Evolutionary conservation across 1,140 invertebrate species (phyloP), one percentile per base, ranked within the genome.

Genomic region (Tyrophagus putrescentiae): DNA sequence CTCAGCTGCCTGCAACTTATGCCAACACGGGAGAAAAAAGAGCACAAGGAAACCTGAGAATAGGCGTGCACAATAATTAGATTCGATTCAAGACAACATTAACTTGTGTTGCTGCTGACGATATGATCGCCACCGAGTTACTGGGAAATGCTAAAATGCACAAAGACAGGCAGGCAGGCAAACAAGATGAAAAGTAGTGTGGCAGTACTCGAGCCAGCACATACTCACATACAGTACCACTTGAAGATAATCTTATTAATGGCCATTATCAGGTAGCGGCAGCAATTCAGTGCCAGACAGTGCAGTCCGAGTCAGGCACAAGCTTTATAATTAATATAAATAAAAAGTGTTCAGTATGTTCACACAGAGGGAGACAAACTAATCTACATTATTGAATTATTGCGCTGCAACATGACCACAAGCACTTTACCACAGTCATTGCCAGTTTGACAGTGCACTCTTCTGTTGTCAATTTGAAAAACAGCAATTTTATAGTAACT

Each of bases 391-490:
- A 48, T 48, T 48, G 18, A 7, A 7, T 6, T 7, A 48, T 48
- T 6, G 45, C n/a, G n/a, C n/a, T n/a, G n/a, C 45, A 21, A 48
- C 18, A 48, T 48, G 45, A 29, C 45, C 45, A 48, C 18, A 48
- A 48, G 45, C 45, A 21, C 18, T 7, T 48, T 48, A 21, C 45
- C 23, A n/a, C n/a, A n/a, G n/a, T n/a, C 45, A 13, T 7, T 48
- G 18, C 7, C 45, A 18, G 31, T n/a, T n/a, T 39, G 36, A 21
- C 45, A 18, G 31, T 48, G 45, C 18, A 25, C 45, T 18, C 7
- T 48, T 48, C 31, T 21, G 45, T 48, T 48, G 45, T 48, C 45
- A 48, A 48, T 48, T 48, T 48, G 45, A 48, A n/a, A n/a, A n/a
- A n/a, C n/a, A n/a, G 45, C 23, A 7, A 48, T 48, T 7, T 48